These are phyloP conservation scores for Argya squamiceps DNA, from an alignment of 2,797 vertebrate genomes.

Conservation along the genomic window DNA sequence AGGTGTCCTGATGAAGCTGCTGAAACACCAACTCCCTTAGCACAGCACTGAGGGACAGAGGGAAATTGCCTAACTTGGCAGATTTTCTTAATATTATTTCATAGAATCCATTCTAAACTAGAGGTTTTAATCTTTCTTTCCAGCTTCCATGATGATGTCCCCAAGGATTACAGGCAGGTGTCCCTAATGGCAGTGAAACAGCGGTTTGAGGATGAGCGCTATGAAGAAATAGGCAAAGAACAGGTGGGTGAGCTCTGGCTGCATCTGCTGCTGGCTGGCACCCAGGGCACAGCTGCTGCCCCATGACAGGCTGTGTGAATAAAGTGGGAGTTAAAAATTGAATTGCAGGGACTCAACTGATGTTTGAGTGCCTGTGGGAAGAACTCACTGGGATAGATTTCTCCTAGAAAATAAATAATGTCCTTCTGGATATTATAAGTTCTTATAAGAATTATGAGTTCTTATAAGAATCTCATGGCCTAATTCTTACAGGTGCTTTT, in stretches of 20 bases:
- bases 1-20: neutral
- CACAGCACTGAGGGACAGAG: neutral
- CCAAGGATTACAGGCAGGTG: conserved; percentile 93
- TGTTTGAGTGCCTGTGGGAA: neutral
- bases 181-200: conserved; percentile 94
- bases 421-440: neutral
- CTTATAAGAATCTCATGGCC: neutral
- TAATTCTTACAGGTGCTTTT: neutral
- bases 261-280: neutral
- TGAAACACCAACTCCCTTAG: neutral
- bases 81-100: neutral
- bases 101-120: neutral
- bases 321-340: neutral
- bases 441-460: neutral
- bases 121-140: neutral
- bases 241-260: conserved; percentile 72
- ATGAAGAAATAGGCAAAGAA: conserved; percentile 89
- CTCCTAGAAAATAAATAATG: neutral
- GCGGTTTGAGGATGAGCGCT: conserved; percentile 90
- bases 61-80: neutral
- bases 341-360: neutral
- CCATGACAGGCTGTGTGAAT: neutral
- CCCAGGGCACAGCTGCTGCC: neutral
- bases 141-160: conserved; percentile 92
- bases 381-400: neutral